These are phyloP conservation scores for Philaethria dido DNA, from an alignment of 2,888 invertebrate genomes.

Conservation along the genomic window DNA sequence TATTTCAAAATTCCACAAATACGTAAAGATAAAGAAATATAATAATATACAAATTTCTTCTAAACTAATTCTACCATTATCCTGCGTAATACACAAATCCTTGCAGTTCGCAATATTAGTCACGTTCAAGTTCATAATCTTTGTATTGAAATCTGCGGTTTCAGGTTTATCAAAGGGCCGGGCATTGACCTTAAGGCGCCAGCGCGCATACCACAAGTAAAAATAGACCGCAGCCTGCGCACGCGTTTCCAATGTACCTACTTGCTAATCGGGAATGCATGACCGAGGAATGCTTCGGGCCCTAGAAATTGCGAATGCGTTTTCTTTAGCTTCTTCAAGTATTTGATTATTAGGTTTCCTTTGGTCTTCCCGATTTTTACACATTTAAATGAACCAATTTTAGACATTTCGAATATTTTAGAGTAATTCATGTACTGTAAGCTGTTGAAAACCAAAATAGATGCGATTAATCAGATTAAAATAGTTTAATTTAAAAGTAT, in stretches of 20 bases:
- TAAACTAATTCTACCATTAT: not conserved
- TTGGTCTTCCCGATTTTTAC: no score
- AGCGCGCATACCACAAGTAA: slow-evolving; percentile 57
- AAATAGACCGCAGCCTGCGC: slow-evolving; percentile 50
- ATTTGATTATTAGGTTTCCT: not conserved
- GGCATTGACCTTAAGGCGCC: slow-evolving; percentile 61
- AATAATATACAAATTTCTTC: not conserved
- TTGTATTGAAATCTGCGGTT: slow-evolving; percentile 37
- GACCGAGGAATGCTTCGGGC: slow-evolving; percentile 21
- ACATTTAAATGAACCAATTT: no score
- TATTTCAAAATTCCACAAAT: no score
- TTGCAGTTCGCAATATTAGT: slow-evolving; percentile 26
- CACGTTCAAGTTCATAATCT: slow-evolving; percentile 38
- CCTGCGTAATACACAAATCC: not conserved
- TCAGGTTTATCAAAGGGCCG: slow-evolving; percentile 49
- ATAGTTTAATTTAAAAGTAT: no score
- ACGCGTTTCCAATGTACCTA: slow-evolving; percentile 40
- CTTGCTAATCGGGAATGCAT: slow-evolving; percentile 43
- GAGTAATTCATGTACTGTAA: no score
- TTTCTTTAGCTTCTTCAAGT: not conserved
- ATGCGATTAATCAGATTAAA: no score
- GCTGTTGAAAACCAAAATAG: no score
- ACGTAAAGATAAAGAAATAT: not conserved
- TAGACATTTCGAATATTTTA: no score
- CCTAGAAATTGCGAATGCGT: not conserved